These are phyloP conservation scores for Limnodromus scolopaceus DNA, from an alignment of 2,797 vertebrate species.

Conservation along the genomic window DNA sequence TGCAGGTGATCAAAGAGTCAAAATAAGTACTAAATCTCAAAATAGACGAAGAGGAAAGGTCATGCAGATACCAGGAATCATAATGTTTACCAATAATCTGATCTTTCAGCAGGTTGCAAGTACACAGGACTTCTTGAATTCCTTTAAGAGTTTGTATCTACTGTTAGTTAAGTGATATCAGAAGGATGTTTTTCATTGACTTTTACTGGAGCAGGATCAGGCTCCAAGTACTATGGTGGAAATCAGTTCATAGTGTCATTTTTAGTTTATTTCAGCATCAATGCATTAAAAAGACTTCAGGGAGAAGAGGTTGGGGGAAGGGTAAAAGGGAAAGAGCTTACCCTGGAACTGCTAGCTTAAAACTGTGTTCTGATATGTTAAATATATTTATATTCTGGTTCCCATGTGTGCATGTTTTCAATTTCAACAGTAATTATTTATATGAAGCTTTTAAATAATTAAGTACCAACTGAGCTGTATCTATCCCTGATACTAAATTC, in stretches of 20 bases:
- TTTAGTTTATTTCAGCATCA: slow-evolving; percentile 40
- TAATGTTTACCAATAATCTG: not conserved
- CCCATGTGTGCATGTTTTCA: slow-evolving; percentile 41
- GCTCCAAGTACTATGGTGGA: not conserved
- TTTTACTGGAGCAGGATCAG: not conserved
- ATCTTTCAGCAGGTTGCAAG: not conserved
- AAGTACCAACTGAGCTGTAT: slow-evolving; percentile 43
- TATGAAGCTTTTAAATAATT: slow-evolving; percentile 74
- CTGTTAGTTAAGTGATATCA: not conserved
- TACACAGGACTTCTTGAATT: not conserved
- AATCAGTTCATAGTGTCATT: not conserved
- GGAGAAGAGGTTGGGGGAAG: not conserved
- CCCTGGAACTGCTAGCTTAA: not conserved
- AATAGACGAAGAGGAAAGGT: not conserved
- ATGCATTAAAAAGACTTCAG: not conserved
- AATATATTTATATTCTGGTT: slow-evolving; percentile 22
- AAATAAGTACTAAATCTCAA: not conserved
- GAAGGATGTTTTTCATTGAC: not conserved
- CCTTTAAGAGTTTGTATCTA: not conserved
- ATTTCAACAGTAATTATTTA: slow-evolving; percentile 76
- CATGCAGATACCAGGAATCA: not conserved
- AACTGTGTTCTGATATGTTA: not conserved
- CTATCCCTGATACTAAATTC: not conserved
- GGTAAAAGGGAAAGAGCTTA: not conserved
- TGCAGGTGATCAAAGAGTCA: not conserved